Percentiles rank a stretch among this genome's conserved stretches.
Evolutionary conservation across 2,888 invertebrate species (phyloP).

Genomic region (Limenitis camilla): DNA sequence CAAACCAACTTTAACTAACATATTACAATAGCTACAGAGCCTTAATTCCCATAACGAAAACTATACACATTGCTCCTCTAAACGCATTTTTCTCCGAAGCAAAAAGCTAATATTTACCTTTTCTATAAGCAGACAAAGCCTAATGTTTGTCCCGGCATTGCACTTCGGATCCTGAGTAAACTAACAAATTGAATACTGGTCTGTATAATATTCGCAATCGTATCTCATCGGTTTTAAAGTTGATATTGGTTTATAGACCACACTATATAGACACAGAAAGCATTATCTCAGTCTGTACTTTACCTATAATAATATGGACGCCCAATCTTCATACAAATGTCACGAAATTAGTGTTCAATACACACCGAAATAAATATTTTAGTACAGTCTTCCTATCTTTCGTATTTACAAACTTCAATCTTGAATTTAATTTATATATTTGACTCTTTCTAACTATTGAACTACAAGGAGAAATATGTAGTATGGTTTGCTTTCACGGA

Average conservation of each 20-base stretch:
- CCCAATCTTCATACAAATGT: too few relatives aligned
- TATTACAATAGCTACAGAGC: slow-evolving; percentile 40
- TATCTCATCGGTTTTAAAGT: slow-evolving; percentile 31
- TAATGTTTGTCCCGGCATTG: slow-evolving; percentile 67
- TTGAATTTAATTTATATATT: too few relatives aligned
- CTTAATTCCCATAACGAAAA: slow-evolving; percentile 69
- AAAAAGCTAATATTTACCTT: slow-evolving; percentile 66
- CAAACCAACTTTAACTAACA: slow-evolving; percentile 38
- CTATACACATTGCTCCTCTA: slow-evolving; percentile 64
- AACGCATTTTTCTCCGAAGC: slow-evolving; percentile 72
- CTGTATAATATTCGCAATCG: slow-evolving; percentile 27
- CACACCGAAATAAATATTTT: too few relatives aligned
- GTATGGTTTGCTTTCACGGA: too few relatives aligned
- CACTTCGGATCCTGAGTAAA: slow-evolving; percentile 72
- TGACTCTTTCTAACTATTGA: too few relatives aligned
- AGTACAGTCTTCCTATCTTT: too few relatives aligned
- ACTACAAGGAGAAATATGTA: too few relatives aligned
- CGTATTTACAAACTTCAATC: too few relatives aligned
- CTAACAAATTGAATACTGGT: slow-evolving; percentile 58
- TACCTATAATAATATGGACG: too few relatives aligned
- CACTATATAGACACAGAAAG: slow-evolving; percentile 53
- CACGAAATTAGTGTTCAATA: too few relatives aligned
- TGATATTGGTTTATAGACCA: slow-evolving; percentile 27
- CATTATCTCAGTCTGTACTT: slow-evolving; percentile 45
- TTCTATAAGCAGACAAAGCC: slow-evolving; percentile 67